Evolutionary conservation across 2,797 vertebrate genomes (phyloP), one percentile per base, ranked within the genome.

Genomic region (Phrynocephalus forsythii): DNA sequence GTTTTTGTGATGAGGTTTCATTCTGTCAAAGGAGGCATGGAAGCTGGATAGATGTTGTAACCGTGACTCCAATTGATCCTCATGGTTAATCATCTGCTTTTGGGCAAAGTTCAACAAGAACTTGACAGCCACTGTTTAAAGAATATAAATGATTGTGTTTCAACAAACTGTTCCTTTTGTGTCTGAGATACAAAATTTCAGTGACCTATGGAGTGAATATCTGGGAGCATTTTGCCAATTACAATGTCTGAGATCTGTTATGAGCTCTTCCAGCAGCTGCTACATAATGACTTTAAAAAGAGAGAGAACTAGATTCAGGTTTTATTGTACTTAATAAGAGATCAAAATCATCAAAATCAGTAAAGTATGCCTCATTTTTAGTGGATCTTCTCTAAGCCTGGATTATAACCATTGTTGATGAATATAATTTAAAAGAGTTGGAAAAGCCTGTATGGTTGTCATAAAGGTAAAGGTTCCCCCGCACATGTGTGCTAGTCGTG

Each of bases 221-320:
- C 13, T 66, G 33, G 16, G 60, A 76, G 33, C 13, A 7, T 3
- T 20, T 48, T 48, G 24, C 33, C 63, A 76, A 77, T 75, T n/a
- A 67, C 30, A 60, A 1, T 28, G n/a, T 77, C 68, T 77, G 75
- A 76, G 28, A 20, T 76, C 24, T 48, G 6, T 20, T n/a, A 16
- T 28, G 10, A n/a, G 56, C 22, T 71, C 91, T 69, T 13, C 13
- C 24, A 50, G 16, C 48, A 24, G 9, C 81, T 88, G 72, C 30
- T 87, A 85, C 92, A 68, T 0, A 79, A 5, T 1, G 68, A 5
- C 13, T 91, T 92, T 44, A 18, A 71, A 93, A 81, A 79, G 30
- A 28, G 72, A 48, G 6, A 33, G 30, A 24, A 20, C 30, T 80
- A n/a, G 56, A 69, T n/a, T n/a, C 52, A 60, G n/a, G 3, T 52